Evolutionary conservation across 2,888 invertebrate species (phyloP).

Genomic region (Agrochola circellaris): DNA sequence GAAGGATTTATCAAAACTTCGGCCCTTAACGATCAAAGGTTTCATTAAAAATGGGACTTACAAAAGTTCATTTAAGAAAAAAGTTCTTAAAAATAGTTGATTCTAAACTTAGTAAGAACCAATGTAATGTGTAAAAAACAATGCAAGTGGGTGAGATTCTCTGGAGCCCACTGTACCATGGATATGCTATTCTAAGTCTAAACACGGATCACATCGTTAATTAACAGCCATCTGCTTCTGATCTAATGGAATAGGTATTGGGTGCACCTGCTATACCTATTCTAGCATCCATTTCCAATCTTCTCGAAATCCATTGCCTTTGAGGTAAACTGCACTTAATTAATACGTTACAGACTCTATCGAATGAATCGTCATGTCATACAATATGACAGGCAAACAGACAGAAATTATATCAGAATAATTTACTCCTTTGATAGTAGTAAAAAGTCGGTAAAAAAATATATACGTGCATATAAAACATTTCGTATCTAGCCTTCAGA

Average conservation of each 20-base stretch:
- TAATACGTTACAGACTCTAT: conserved; percentile 42
- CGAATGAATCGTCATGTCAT: conserved; percentile 23
- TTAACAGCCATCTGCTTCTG: conserved; percentile 28
- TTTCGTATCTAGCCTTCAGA: neutral
- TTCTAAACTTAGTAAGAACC: no score
- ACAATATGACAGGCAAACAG: neutral
- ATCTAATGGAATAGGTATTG: conserved; percentile 29
- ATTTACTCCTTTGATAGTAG: neutral
- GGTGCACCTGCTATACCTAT: conserved; percentile 30
- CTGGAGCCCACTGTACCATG: neutral
- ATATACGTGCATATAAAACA: neutral
- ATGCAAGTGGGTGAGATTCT: no score
- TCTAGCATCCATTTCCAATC: conserved; percentile 42
- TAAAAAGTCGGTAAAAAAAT: no score
- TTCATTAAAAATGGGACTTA: neutral
- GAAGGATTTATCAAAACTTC: neutral
- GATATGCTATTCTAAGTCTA: conserved; percentile 9
- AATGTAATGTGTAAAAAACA: no score
- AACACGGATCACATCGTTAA: conserved; percentile 27
- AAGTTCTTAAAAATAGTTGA: neutral
- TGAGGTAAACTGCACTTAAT: conserved; percentile 49
- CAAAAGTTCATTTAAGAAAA: neutral
- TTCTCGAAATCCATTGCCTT: conserved; percentile 45
- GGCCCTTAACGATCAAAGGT: neutral
- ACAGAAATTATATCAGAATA: neutral